Conservation (phyloP, 1,140 invertebrate species). For the Ctenoplectra terminalis region DNA sequence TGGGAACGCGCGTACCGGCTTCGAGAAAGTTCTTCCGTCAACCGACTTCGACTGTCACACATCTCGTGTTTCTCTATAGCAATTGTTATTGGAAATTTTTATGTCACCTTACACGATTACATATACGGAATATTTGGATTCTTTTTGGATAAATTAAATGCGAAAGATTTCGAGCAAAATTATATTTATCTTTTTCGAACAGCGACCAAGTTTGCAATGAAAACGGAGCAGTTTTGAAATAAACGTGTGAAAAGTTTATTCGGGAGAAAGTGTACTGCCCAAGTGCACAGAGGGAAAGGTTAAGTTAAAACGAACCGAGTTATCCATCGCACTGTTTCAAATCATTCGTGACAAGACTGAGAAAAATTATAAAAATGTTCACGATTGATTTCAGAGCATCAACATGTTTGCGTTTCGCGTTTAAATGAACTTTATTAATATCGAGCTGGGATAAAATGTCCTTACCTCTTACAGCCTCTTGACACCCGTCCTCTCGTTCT, state of each 20-base stretch:
- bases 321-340: background rate
- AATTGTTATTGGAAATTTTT: background rate
- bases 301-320: background rate
- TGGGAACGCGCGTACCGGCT: constrained; percentile 24
- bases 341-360: background rate
- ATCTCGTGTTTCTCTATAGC: background rate
- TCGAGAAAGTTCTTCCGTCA: constrained; percentile 65
- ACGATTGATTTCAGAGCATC: background rate
- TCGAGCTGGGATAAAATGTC: background rate
- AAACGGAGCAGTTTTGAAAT: background rate
- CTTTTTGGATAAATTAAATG: background rate
- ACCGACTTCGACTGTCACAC: background rate
- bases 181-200: too few species aligned
- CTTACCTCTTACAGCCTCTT: constrained; percentile 76
- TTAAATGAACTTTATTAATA: background rate
- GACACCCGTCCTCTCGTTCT: constrained; percentile 75
- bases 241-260: background rate
- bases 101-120: background rate
- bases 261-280: background rate
- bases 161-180: too few species aligned
- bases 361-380: constrained; percentile 29
- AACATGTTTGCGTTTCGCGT: background rate
- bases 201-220: background rate
- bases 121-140: background rate
- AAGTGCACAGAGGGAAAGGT: background rate